Conservation (phyloP, 1,140 invertebrate species). For the Lordiphosa clarofinis region DNA sequence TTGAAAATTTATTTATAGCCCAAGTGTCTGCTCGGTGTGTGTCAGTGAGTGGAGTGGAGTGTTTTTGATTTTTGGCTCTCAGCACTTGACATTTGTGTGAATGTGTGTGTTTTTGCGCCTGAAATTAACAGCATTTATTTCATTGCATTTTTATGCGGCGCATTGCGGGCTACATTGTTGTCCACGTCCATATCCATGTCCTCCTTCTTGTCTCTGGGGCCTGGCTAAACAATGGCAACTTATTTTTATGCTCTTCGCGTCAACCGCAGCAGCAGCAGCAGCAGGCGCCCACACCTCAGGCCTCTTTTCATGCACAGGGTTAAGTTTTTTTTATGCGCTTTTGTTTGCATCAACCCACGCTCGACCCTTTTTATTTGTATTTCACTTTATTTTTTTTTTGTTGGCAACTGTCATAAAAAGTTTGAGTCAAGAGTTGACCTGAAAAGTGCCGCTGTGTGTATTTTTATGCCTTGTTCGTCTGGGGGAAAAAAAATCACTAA, state of each 20-base stretch:
- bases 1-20: background rate
- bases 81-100: conserved; percentile 46
- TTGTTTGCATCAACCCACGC: conserved; percentile 43
- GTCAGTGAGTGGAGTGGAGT: conserved; percentile 14
- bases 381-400: conserved; percentile 23
- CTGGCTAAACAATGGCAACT: conserved; percentile 62
- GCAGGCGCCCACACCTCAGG: conserved; percentile 4
- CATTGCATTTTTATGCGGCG: conserved; percentile 55
- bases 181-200: conserved; percentile 1
- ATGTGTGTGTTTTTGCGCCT: conserved; percentile 49
- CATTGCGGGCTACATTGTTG: conserved; percentile 31
- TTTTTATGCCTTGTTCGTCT: conserved; percentile 20
- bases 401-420: conserved; percentile 68
- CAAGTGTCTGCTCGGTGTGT: conserved; percentile 1
- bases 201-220: conserved; percentile 5
- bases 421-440: conserved; percentile 66
- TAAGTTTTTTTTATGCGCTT: conserved; percentile 69
- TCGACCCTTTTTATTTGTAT: conserved; percentile 2
- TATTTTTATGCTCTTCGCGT: conserved; percentile 71
- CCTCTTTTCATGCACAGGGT: conserved; percentile 42
- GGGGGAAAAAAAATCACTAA: conserved; percentile 29
- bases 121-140: conserved; percentile 75
- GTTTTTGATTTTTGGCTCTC: conserved; percentile 42
- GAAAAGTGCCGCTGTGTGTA: conserved; percentile 47
- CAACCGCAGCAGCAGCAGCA: conserved; percentile 47